A percentile compares a stretch with the other conserved stretches of the same genome.
phyloP scores from a whole-genome alignment of 2,797 vertebrate species.

The Capromys pilorides region DNA sequence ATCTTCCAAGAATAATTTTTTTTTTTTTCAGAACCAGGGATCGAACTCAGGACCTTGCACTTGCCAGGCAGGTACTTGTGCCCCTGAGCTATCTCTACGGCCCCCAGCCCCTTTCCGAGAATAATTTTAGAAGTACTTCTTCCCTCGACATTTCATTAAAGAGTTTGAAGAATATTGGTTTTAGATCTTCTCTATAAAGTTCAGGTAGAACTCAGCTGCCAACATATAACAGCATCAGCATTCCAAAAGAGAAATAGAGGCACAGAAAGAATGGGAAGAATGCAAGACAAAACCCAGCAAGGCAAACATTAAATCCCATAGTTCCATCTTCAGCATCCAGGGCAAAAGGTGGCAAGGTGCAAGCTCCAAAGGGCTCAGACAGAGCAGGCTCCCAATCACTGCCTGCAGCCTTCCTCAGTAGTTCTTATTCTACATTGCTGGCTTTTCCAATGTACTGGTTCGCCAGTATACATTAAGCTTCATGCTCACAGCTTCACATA shows the following conservation, averaged over 20 bases:
- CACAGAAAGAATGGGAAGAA: not conserved
- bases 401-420: not conserved
- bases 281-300: no score
- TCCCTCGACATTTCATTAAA: not conserved
- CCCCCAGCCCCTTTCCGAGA: not conserved
- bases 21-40: not conserved
- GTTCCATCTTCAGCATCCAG: not conserved
- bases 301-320: not conserved
- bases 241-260: not conserved
- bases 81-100: no score
- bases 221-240: not conserved
- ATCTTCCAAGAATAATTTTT: not conserved
- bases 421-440: not conserved
- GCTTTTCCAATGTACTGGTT: not conserved
- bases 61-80: no score
- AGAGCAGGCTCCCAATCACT: not conserved
- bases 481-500: not conserved
- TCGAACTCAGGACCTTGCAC: no score
- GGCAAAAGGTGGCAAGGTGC: not conserved
- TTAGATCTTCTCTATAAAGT: not conserved
- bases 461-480: not conserved
- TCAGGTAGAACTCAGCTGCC: not conserved
- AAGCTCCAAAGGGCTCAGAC: not conserved
- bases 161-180: not conserved
- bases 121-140: not conserved